A percentile compares a stretch with the other conserved stretches of the same genome.
These are phyloP conservation scores for Phalloptychus januarius DNA, from an alignment of 2,797 vertebrate genomes.

Conservation along the genomic window DNA sequence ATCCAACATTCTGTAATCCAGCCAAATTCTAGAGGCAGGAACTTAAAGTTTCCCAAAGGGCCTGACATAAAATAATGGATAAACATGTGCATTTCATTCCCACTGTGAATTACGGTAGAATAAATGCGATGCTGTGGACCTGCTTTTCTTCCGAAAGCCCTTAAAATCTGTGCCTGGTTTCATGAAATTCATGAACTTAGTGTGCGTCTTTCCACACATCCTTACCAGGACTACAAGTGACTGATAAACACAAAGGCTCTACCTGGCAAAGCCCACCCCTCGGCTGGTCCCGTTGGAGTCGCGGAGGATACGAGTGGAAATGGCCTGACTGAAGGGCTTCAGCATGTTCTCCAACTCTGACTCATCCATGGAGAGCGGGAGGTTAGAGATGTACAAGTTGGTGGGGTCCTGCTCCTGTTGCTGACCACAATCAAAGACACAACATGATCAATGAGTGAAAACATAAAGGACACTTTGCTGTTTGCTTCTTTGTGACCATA, in stretches of 20 bases:
- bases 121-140: neutral
- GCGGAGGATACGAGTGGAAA: constrained; percentile 93
- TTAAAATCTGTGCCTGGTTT: neutral
- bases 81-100: neutral
- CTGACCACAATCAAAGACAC: constrained; percentile 65
- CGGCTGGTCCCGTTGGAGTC: constrained; percentile 91
- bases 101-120: neutral
- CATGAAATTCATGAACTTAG: neutral
- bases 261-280: constrained; percentile 96
- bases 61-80: neutral
- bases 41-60: neutral
- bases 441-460: constrained; percentile 6
- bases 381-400: constrained; percentile 95
- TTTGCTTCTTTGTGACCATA: neutral
- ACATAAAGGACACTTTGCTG: constrained; percentile 2
- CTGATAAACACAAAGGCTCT: constrained; percentile 2
- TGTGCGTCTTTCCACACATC: neutral
- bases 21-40: neutral
- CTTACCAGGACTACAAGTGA: neutral
- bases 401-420: constrained; percentile 99
- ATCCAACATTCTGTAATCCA: neutral
- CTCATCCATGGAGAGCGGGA: constrained; percentile 92
- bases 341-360: constrained; percentile 93
- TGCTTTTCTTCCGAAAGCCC: neutral
- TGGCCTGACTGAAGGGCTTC: constrained; percentile 94